Base-by-base conservation (phyloP, 2,888 invertebrate species). In the Ormia ochracea region DNA sequence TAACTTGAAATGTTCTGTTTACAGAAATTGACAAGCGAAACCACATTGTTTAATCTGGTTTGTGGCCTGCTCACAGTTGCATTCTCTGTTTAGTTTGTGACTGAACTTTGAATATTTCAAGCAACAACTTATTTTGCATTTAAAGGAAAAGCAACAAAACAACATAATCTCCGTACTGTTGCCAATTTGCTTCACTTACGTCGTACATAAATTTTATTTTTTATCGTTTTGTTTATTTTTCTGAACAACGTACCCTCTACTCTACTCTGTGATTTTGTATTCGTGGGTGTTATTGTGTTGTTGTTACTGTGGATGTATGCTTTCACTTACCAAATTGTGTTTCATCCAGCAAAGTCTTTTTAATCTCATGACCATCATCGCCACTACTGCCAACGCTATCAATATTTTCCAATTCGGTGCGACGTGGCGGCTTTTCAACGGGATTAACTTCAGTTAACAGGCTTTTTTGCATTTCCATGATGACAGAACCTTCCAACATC, bases 401-500 rank as follows among this genome's bases (percentile, higher is more conserved):
- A 5, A 94, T 93, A 10, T 92, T 92, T 21, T 94, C 94, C 69
- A 92, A 92, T 77, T 95, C 95, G 82, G 94, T 94, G 78, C 95
- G 91, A 58, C 96, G 91, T 4, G 95, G 95, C 0, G 96, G 95
- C 86, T 96, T 96, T 75, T 94, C 94, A 17, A 96, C 94, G 0
- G 96, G 96, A 90, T 96, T 96, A 28, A 96, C 95, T 63, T 95
- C 94, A 2, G 95, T 94, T 82, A 96, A 93, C 58, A 96, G 90
- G 81, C 95, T 94, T 88, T 96, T 96, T 87, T 96, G 95, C 91
- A 96, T 95, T 87, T 96, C 96, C 74, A 94, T 93, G 59, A 94
- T 93, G 2, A 94, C 94, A 0, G 94, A 94, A 1, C 94, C 94
- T 87, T 94, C 94, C 76, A 94, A 92, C 84, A 94, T 91, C 10